phyloP scores from a whole-genome alignment of 1,140 invertebrate species.

The Prorops nasuta region DNA sequence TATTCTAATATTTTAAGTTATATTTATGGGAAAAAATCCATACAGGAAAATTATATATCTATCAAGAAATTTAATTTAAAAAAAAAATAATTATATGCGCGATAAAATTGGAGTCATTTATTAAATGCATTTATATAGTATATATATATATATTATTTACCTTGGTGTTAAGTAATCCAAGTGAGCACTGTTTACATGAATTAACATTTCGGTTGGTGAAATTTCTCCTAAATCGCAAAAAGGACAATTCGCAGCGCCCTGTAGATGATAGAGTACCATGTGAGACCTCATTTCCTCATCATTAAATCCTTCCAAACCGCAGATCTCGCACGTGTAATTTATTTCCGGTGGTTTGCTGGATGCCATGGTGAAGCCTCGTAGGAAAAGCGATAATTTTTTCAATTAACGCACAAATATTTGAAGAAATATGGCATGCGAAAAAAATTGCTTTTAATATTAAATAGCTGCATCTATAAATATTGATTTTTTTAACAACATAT shows the following conservation, averaged over 20 bases:
- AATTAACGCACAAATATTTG: too few relatives aligned
- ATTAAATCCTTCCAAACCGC: conserved; percentile 73
- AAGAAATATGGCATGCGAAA: too few relatives aligned
- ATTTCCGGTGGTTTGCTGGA: conserved; percentile 49
- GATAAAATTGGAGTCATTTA: neutral
- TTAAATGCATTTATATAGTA: neutral
- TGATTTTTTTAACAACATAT: too few relatives aligned
- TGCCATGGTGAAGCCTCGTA: too few relatives aligned
- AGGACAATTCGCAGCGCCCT: conserved; percentile 73
- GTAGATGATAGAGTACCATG: conserved; percentile 72
- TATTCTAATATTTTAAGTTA: too few relatives aligned
- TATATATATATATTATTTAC: too few relatives aligned
- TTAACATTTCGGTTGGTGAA: conserved; percentile 70
- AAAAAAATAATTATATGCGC: conserved; percentile 6
- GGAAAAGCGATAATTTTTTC: too few relatives aligned
- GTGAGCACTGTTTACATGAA: conserved; percentile 79
- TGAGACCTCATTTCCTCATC: conserved; percentile 79
- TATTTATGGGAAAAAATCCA: too few relatives aligned
- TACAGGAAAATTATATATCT: too few relatives aligned
- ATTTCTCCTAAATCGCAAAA: conserved; percentile 77
- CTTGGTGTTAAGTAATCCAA: conserved; percentile 75
- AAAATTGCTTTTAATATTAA: too few relatives aligned
- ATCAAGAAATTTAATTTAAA: too few relatives aligned
- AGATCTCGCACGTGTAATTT: conserved; percentile 76
- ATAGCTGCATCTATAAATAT: too few relatives aligned